Conservation (phyloP, 2,113 vertebrate genomes). For the Bos javanicus region DNA sequence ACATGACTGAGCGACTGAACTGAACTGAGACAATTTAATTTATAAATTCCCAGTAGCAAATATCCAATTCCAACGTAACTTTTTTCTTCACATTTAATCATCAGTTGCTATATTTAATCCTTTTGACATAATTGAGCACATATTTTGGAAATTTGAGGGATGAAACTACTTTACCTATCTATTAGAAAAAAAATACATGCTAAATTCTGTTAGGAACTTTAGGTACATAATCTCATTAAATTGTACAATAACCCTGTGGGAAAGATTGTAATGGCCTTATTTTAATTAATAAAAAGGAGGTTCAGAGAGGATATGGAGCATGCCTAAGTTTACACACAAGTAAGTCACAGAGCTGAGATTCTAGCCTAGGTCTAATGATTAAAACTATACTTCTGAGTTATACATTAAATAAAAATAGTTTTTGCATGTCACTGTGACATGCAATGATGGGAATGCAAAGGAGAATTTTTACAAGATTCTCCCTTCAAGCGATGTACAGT, state of each 20-base stretch:
- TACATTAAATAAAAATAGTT: background rate
- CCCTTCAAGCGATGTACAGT: background rate
- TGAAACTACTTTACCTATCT: background rate
- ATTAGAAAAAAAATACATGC: background rate
- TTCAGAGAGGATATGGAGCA: background rate
- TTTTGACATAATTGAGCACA: background rate
- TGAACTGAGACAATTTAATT: background rate
- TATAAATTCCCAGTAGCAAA: background rate
- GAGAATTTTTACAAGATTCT: background rate
- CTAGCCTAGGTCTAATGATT: background rate
- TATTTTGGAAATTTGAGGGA: background rate
- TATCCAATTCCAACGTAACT: background rate
- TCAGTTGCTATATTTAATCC: background rate
- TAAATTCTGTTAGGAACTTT: background rate
- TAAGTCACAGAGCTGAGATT: background rate
- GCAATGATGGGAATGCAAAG: background rate
- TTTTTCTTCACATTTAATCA: background rate
- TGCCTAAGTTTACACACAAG: background rate
- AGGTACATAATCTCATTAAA: background rate
- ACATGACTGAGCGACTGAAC: background rate
- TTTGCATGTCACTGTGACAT: background rate
- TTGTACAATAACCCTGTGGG: background rate
- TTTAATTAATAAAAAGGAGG: background rate
- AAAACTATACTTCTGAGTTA: background rate
- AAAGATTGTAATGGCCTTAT: background rate